These are phyloP conservation scores for Megamerina dolium DNA, from an alignment of 2,888 invertebrate species.

Conservation along the genomic window DNA sequence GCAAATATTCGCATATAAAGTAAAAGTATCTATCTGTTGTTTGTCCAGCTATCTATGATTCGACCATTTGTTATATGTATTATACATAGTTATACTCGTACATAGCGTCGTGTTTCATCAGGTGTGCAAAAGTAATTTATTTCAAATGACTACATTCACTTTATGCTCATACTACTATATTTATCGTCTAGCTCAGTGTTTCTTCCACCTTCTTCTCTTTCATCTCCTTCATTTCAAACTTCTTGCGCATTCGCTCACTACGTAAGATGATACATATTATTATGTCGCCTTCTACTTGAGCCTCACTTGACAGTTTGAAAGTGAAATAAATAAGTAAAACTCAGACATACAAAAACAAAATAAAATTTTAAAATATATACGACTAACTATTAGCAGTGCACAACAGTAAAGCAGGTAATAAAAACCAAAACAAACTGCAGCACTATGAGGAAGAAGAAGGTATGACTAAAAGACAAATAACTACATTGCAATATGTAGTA, in stretches of 20 bases:
- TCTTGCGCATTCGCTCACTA: not conserved
- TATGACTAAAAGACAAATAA: too few relatives aligned
- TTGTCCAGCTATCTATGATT: too few relatives aligned
- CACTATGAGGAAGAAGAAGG: too few relatives aligned
- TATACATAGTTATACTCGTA: too few relatives aligned
- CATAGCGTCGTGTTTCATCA: conserved; percentile 38
- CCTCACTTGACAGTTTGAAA: conserved; percentile 5
- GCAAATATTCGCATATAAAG: conserved; percentile 3
- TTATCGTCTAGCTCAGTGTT: not conserved
- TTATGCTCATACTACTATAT: conserved; percentile 14
- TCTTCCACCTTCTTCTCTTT: not conserved
- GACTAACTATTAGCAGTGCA: too few relatives aligned
- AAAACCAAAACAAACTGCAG: not conserved
- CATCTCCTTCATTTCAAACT: not conserved
- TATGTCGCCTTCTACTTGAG: conserved; percentile 1
- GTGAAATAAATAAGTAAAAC: not conserved
- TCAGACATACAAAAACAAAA: too few relatives aligned
- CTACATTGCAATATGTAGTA: too few relatives aligned
- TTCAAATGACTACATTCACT: conserved; percentile 38
- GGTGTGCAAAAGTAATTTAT: conserved; percentile 42
- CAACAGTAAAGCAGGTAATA: not conserved
- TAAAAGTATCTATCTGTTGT: conserved; percentile 20
- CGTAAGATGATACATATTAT: not conserved
- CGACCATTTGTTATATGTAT: too few relatives aligned
- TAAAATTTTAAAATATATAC: too few relatives aligned